Evolutionary conservation across 2,888 invertebrate genomes (phyloP), one percentile per base, ranked within the genome.

Genomic region (Loripinus fragilis): DNA sequence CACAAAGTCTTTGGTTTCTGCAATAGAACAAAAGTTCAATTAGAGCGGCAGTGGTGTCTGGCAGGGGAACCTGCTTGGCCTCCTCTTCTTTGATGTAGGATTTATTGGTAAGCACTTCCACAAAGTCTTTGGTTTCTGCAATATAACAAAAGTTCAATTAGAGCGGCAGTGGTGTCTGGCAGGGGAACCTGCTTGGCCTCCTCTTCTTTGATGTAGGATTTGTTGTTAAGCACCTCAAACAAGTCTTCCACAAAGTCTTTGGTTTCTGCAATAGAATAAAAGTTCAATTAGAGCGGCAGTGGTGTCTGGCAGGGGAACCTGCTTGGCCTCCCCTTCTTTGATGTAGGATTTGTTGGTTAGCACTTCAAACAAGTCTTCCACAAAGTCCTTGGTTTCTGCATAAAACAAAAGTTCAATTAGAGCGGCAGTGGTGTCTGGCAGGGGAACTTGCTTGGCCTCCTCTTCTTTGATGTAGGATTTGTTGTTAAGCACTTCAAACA

Each of bases 1-100:
- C 28, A 99, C 98, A 94, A 99, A 99, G 8, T 95, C 96, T 93
- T 96, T 96, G 1, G 98, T 99, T 94, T 98, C 98, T 97, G 94
- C 33, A n/a, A n/a, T n/a, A n/a, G n/a, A n/a, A n/a, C n/a, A n/a
- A n/a, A n/a, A n/a, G n/a, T n/a, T n/a, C n/a, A n/a, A n/a, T n/a
- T n/a, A n/a, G n/a, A 45, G 50, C 33, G n/a, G n/a, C n/a, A n/a
- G n/a, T n/a, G 25, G 8, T 42, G 15, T 23, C 33, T 0, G 71
- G 64, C 33, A 48, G 67, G 23, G 72, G 72, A 70, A 42, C 30
- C 10, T 69, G 76, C 38, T 71, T 71, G 0, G 28, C 20, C 45
- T 75, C 71, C 33, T 74, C 75, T 38, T 75, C 66, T 55, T 50
- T 45, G 45, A 90, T 55, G 85, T 95, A 95, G 0, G 92, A 89